Evolutionary conservation across 2,113 vertebrate genomes (phyloP).

Genomic region (Motacilla tschutschensis): DNA sequence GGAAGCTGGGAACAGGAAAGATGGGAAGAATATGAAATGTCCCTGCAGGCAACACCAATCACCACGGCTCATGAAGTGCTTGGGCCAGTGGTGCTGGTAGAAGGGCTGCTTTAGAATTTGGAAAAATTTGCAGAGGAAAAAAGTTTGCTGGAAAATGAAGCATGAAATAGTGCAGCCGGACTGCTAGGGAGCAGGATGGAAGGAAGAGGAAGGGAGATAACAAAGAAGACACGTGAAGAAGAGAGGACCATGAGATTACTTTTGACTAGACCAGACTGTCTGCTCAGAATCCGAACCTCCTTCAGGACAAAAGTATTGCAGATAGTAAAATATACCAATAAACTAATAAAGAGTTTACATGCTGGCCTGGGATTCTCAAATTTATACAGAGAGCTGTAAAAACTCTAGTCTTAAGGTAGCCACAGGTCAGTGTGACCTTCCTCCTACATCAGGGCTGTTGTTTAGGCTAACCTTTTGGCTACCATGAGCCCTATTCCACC

Average conservation of each 20-base stretch:
- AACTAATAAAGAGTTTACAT: neutral
- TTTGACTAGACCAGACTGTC: neutral
- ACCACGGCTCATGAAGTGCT: neutral
- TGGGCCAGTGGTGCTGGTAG: neutral
- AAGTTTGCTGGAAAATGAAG: neutral
- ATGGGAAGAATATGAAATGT: neutral
- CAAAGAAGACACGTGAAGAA: neutral
- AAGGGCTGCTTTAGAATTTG: neutral
- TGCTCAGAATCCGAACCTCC: neutral
- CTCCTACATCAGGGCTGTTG: neutral
- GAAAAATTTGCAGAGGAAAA: neutral
- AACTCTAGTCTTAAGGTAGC: neutral
- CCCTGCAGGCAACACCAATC: neutral
- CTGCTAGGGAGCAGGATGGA: neutral
- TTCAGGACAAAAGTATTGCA: neutral
- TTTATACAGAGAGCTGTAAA: neutral
- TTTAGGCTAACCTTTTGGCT: neutral
- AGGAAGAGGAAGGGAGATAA: neutral
- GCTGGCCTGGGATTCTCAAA: neutral
- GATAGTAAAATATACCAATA: neutral
- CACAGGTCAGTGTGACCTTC: neutral
- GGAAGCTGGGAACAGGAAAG: neutral
- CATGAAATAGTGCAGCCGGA: neutral
- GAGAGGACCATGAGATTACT: neutral
- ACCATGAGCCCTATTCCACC: neutral